Evolutionary conservation across 2,888 invertebrate genomes (phyloP), one percentile per base, ranked within the genome.

Genomic region (Balanococcus diminutus): DNA sequence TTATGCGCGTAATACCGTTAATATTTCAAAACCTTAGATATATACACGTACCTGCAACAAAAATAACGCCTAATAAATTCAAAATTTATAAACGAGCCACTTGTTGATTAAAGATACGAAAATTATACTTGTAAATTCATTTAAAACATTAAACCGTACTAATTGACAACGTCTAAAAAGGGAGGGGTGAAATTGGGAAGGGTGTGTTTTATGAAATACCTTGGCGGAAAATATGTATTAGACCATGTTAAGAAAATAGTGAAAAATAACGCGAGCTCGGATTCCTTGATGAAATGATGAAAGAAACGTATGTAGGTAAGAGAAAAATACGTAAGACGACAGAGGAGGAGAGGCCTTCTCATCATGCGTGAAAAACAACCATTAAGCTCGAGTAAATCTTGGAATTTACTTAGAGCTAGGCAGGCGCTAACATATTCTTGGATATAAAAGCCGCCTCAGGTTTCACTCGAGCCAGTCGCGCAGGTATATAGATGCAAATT

Each of bases 121-220:
- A 67, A 67, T 67, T 67, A 67, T 67, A 67, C 67, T 67, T 67
- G 67, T 67, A 67, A 67, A 67, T 67, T 67, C 67, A 67, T 67
- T 67, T 67, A 67, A 25, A 67, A 67, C 28, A 67, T 67, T 67
- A 67, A 28, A 25, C 28, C 28, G 14, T 28, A 67, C 67, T 67
- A 67, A 67, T 67, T 67, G 67, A 67, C 67, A 16, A 28, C 28
- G 28, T 16, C 28, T 67, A 46, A 46, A 5, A 2, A 16, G 46
- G n/a, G n/a, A 42, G 46, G n/a, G n/a, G 46, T 46, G n/a, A 42
- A 11, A 42, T 42, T n/a, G n/a, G n/a, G n/a, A n/a, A n/a, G n/a
- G n/a, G n/a, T n/a, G n/a, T n/a, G n/a, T n/a, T n/a, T n/a, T n/a
- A n/a, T n/a, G n/a, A n/a, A n/a, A n/a, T n/a, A n/a, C n/a, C n/a